Conservation (phyloP, 1,140 invertebrate genomes). For the Caenorhabditis tropicalis region DNA sequence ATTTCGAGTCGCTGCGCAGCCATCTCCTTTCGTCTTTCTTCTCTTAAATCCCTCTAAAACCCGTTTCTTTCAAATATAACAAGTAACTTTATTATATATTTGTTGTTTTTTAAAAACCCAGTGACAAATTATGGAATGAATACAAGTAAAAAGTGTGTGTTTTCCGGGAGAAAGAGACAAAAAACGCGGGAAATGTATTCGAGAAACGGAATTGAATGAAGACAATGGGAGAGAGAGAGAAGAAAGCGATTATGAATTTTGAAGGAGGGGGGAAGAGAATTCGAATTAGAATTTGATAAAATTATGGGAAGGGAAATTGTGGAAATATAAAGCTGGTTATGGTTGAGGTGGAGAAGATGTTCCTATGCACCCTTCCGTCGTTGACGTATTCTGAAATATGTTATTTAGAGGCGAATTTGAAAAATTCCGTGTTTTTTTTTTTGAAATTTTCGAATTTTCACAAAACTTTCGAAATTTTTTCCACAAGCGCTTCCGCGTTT, state of each 20-base stretch:
- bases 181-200: neutral
- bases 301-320: neutral
- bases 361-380: neutral
- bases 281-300: neutral
- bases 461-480: too few relatives aligned
- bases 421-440: too few relatives aligned
- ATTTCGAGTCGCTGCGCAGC: too few relatives aligned
- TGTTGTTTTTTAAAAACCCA: too few relatives aligned
- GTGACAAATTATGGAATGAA: constrained; percentile 5
- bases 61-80: too few relatives aligned
- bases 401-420: too few relatives aligned
- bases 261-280: neutral
- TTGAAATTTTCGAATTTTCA: too few relatives aligned
- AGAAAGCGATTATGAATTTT: neutral
- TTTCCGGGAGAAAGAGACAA: neutral
- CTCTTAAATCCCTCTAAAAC: too few relatives aligned
- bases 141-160: neutral
- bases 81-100: too few relatives aligned
- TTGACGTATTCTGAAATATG: neutral
- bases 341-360: neutral
- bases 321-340: neutral
- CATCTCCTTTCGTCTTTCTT: too few relatives aligned
- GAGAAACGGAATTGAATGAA: neutral
- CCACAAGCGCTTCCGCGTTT: too few relatives aligned
- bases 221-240: neutral